Conservation (phyloP, 2,888 invertebrate genomes). For the Eristalis intricaria region DNA sequence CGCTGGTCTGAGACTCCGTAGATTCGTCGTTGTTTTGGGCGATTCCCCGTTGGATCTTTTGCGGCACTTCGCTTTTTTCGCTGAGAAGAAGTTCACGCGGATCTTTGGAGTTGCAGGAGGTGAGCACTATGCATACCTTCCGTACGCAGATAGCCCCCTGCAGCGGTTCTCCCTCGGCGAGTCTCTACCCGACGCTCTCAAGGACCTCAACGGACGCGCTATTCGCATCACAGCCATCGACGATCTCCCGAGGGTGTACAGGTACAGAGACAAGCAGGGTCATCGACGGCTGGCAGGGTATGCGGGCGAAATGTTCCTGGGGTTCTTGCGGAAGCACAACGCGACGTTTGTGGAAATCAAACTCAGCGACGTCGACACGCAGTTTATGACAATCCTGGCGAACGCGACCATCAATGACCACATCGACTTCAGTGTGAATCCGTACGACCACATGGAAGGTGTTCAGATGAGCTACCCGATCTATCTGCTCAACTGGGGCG, state of each 20-base stretch:
- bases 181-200: constrained; percentile 10
- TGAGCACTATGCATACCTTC: constrained; percentile 14
- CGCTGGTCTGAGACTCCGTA: neutral
- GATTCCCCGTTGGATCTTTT: neutral
- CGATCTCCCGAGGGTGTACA: constrained; percentile 21
- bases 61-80: constrained; percentile 9
- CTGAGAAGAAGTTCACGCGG: constrained; percentile 6
- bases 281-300: constrained; percentile 15
- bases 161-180: neutral
- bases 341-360: constrained; percentile 24
- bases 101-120: constrained; percentile 21
- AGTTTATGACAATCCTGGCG: constrained; percentile 5
- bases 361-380: neutral
- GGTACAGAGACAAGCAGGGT: constrained; percentile 18
- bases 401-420: constrained; percentile 11
- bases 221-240: constrained; percentile 34
- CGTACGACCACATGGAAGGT: neutral
- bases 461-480: constrained; percentile 18
- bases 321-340: constrained; percentile 30
- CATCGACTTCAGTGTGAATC: constrained; percentile 45
- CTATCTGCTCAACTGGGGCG: neutral
- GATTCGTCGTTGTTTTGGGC: constrained; percentile 13
- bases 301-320: constrained; percentile 7
- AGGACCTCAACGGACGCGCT: constrained; percentile 18
- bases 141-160: neutral